A percentile compares a stretch with the other conserved stretches of the same genome.
Conservation (phyloP, 2,113 vertebrate genomes). For the Alouatta palliata region DNA sequence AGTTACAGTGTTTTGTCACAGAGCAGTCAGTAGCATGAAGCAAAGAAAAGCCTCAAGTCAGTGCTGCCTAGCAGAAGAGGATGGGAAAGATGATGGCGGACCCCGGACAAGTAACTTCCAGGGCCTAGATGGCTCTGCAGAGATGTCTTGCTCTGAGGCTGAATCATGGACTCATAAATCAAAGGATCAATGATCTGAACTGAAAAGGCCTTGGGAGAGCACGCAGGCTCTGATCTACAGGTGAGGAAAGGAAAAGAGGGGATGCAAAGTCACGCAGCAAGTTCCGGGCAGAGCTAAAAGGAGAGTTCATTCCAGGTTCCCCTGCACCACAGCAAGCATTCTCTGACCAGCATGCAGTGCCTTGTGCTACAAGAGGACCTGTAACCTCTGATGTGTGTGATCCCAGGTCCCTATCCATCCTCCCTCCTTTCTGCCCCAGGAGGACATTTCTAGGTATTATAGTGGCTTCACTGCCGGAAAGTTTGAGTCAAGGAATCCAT, state of each 20-base stretch:
- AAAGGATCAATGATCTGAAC: not conserved
- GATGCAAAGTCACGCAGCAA: rapidly evolving
- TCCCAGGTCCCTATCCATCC: not conserved
- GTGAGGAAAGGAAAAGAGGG: not conserved
- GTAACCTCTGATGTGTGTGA: not conserved
- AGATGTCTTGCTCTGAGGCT: not conserved
- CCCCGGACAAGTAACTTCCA: not conserved
- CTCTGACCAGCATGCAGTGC: rapidly evolving
- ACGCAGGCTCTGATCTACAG: not conserved
- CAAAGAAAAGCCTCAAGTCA: not conserved
- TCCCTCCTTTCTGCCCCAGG: not conserved
- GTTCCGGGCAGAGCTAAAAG: not conserved
- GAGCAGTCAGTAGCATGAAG: too few species aligned
- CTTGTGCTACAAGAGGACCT: not conserved
- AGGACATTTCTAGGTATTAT: not conserved
- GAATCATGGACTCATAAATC: not conserved
- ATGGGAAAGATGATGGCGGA: not conserved
- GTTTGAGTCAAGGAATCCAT: not conserved
- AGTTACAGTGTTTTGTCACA: not conserved
- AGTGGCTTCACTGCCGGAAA: not conserved
- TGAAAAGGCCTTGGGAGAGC: not conserved
- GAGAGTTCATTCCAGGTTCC: not conserved
- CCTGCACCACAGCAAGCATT: not conserved
- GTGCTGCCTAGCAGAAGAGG: not conserved
- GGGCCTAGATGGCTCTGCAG: not conserved